phyloP scores from a whole-genome alignment of 92 coral and sea anemone species.

The Heliopora coerulea region DNA sequence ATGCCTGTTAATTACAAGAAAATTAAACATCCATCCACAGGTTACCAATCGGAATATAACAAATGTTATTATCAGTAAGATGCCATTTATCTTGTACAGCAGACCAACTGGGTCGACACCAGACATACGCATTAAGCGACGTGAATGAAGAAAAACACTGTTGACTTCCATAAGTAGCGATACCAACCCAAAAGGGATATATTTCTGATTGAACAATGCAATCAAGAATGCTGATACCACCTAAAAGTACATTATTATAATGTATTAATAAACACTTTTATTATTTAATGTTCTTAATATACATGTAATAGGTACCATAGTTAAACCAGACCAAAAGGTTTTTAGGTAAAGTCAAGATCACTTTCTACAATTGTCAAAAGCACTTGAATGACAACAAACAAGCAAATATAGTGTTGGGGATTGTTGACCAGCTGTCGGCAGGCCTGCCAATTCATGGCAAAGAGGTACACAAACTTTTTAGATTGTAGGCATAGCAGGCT shows the following conservation, averaged over 20 bases:
- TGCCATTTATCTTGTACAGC: slow-evolving; percentile 58
- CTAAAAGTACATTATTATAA: slow-evolving; percentile 40
- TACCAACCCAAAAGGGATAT: slow-evolving; percentile 65
- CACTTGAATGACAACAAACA: too few relatives aligned
- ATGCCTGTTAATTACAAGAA: slow-evolving; percentile 55
- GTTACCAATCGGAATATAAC: slow-evolving; percentile 72
- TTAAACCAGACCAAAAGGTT: too few relatives aligned
- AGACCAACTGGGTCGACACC: slow-evolving; percentile 59
- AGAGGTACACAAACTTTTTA: too few relatives aligned
- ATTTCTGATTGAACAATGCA: slow-evolving; percentile 52
- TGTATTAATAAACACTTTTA: background rate
- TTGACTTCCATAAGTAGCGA: slow-evolving; percentile 83
- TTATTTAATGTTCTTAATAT: background rate
- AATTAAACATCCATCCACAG: slow-evolving; percentile 73
- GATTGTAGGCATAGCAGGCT: too few relatives aligned
- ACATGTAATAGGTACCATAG: too few relatives aligned
- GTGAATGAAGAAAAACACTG: slow-evolving; percentile 75
- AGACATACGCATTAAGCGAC: slow-evolving; percentile 64
- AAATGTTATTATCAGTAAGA: slow-evolving; percentile 64
- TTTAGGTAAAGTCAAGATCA: too few relatives aligned
- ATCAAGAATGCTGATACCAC: slow-evolving; percentile 65
- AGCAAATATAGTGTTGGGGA: too few relatives aligned
- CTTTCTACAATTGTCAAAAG: too few relatives aligned
- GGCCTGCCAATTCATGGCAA: too few relatives aligned
- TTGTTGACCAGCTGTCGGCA: too few relatives aligned